phyloP scores from a whole-genome alignment of 1,140 invertebrate species.

The Procambarus clarkii region DNA sequence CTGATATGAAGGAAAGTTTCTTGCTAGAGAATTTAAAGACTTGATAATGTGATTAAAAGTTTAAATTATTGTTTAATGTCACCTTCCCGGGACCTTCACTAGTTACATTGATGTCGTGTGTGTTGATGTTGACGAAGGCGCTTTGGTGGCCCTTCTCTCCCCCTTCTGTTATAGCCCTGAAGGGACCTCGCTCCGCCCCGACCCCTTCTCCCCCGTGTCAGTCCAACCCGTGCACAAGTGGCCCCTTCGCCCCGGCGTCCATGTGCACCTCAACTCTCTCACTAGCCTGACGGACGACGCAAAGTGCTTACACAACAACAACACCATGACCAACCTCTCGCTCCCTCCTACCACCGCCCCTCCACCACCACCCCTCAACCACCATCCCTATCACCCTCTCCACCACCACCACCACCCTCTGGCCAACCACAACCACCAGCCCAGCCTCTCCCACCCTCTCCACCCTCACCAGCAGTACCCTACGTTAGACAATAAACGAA shows the following conservation, averaged over 20 bases:
- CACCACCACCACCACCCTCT: constrained; percentile 41
- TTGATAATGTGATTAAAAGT: too few relatives aligned
- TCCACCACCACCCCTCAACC: constrained; percentile 35
- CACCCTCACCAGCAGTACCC: constrained; percentile 63
- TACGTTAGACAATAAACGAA: constrained; percentile 34
- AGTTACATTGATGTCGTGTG: constrained; percentile 54
- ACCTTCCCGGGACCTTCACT: not conserved
- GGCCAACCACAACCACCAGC: constrained; percentile 31
- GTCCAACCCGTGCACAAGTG: constrained; percentile 80
- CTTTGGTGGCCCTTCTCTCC: constrained; percentile 49
- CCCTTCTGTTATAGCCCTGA: constrained; percentile 65
- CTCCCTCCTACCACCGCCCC: constrained; percentile 58
- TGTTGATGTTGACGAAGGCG: constrained; percentile 59
- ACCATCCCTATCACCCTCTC: constrained; percentile 34
- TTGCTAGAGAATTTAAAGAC: too few relatives aligned
- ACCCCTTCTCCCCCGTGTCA: constrained; percentile 59
- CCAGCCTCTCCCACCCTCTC: constrained; percentile 46
- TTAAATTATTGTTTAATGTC: not conserved
- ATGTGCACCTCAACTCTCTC: constrained; percentile 84
- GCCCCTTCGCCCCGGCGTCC: constrained; percentile 90
- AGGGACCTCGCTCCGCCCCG: constrained; percentile 52
- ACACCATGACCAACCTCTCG: constrained; percentile 73
- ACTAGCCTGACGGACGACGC: constrained; percentile 78
- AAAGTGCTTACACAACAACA: constrained; percentile 79
- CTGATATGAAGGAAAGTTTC: too few relatives aligned